Conservation (phyloP, 2,888 invertebrate species). For the Drosophila birchii region DNA sequence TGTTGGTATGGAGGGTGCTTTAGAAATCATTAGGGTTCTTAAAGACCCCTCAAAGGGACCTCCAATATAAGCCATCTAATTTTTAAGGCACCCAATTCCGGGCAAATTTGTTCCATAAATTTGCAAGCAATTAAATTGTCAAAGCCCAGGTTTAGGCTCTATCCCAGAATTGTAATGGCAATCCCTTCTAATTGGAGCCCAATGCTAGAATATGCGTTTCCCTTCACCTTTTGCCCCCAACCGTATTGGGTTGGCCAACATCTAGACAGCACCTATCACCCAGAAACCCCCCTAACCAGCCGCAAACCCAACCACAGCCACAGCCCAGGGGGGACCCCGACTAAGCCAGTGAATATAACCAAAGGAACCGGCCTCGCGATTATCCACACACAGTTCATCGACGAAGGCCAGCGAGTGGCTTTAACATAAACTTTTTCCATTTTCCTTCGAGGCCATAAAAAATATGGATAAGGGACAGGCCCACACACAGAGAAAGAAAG, state of each 20-base stretch:
- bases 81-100: not conserved
- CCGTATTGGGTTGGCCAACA: constrained; percentile 20
- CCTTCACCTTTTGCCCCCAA: constrained; percentile 28
- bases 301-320: constrained; percentile 25
- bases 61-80: not conserved
- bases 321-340: not conserved
- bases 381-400: constrained; percentile 69
- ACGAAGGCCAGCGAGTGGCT: constrained; percentile 54
- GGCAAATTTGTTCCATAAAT: not conserved
- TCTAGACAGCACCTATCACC: constrained; percentile 15
- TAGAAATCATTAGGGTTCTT: not conserved
- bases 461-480: constrained; percentile 56
- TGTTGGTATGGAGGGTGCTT: not conserved
- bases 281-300: constrained; percentile 6
- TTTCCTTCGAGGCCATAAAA: constrained; percentile 64
- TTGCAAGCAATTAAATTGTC: not conserved
- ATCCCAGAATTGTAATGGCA: not conserved
- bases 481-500: not conserved
- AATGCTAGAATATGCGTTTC: constrained; percentile 35
- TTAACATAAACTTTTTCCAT: constrained; percentile 69
- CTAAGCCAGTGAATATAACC: constrained; percentile 60
- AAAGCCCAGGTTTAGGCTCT: too few species aligned
- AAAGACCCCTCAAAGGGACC: too few species aligned
- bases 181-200: constrained; percentile 49
- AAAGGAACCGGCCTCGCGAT: constrained; percentile 53